Base-by-base conservation (phyloP, 2,888 invertebrate species). In the Drosophila tripunctata region DNA sequence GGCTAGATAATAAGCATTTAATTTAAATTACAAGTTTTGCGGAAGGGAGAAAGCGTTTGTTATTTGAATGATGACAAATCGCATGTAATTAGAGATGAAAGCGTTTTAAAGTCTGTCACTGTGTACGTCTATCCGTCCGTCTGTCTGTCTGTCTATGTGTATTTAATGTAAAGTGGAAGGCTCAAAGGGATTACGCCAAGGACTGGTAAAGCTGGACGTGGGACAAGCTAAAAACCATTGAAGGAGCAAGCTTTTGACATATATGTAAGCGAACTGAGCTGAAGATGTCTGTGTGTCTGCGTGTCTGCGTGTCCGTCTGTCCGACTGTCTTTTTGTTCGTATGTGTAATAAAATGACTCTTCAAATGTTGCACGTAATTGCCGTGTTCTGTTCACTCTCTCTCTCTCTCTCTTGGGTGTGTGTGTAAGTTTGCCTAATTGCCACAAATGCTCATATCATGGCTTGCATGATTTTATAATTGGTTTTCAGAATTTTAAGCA, bases 341-440 rank as follows among this genome's bases (percentile, higher is more conserved):
- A 35, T 60, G 54, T 63, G 55, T 61, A 61, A 76, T 86, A 81
- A 81, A 81, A 86, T 83, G 47, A 62, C 67, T 56, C 68, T 74
- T 79, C 54, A 83, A 86, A 76, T 83, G 74, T 76, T 51, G 71
- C 77, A 82, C 66, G 67, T 81, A 82, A 79, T 76, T 71, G 68
- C 51, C 58, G 55, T 54, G 58, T 65, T 58, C 80, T 68, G 72
- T 61, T 50, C 24, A 45, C 6, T 35, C 17, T 31, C 10, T 31
- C 17, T 35, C 3, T 45, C 30, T 30, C 17, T 27, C 27, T 10
- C n/a, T 7, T 38, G 7, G 27, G 12, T 40, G 22, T 22, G 30
- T 45, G 35, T 44, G 40, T 45, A 22, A 30, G 19, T 61, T 47
- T 45, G 52, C 19, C 54, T 75, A 85, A 82, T 74, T 71, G 68